Evolutionary conservation across 2,797 vertebrate genomes (phyloP).

Genomic region (Protonibea diacanthus): DNA sequence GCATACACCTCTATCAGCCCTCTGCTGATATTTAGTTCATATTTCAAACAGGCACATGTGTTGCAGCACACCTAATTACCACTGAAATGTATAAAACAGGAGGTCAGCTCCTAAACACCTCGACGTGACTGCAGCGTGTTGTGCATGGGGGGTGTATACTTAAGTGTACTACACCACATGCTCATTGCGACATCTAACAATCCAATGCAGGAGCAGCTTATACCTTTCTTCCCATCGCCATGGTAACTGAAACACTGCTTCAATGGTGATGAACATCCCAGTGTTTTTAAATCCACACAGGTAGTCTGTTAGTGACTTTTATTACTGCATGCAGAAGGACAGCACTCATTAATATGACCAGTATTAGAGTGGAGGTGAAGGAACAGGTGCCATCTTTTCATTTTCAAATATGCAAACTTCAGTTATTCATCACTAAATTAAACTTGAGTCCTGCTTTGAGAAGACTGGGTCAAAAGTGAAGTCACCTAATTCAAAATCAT

Average conservation of each 20-base stretch:
- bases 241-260: slow-evolving; percentile 56
- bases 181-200: slow-evolving; percentile 41
- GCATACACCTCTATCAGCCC: background rate
- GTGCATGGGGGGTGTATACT: background rate
- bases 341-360: background rate
- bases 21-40: background rate
- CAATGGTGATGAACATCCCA: slow-evolving; percentile 1
- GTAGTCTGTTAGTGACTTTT: slow-evolving; percentile 9
- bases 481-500: background rate
- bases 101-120: background rate
- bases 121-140: background rate
- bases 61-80: background rate
- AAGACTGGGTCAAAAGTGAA: background rate
- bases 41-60: background rate
- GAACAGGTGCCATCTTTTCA: background rate
- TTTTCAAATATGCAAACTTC: background rate
- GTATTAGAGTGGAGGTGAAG: background rate
- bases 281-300: slow-evolving; percentile 37
- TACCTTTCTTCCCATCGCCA: slow-evolving; percentile 43
- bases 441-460: background rate
- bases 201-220: slow-evolving; percentile 48
- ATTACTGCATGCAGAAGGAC: slow-evolving; percentile 14
- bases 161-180: background rate
- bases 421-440: slow-evolving; percentile 1
- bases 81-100: background rate